Percentiles rank a stretch among this genome's conserved stretches.
Evolutionary conservation across 2,888 invertebrate genomes (phyloP).

Genomic region (Acanthosepion esculentum): DNA sequence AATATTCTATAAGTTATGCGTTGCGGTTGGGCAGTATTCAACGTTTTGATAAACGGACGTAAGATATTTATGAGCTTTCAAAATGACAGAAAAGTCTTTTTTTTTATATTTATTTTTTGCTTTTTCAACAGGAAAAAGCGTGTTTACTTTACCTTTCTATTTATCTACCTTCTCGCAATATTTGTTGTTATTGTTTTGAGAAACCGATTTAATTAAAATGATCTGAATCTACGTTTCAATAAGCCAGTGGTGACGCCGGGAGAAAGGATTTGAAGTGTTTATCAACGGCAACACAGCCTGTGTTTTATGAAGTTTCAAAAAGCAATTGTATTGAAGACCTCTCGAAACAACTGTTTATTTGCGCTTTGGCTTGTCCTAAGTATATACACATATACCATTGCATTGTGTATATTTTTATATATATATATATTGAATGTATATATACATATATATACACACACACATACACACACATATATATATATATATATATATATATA

Average conservation of each 20-base stretch:
- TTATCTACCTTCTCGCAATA: neutral
- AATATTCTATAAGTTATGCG: too few relatives aligned
- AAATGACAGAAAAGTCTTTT: neutral
- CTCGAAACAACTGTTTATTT: neutral
- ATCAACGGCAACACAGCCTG: neutral
- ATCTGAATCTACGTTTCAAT: neutral
- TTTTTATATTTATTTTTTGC: too few relatives aligned
- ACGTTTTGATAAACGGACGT: too few relatives aligned
- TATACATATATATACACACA: too few relatives aligned
- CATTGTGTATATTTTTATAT: too few relatives aligned
- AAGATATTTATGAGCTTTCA: too few relatives aligned
- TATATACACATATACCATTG: too few relatives aligned
- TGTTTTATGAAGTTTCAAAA: neutral
- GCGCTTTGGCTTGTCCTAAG: neutral
- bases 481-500: neutral
- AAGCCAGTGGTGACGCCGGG: neutral
- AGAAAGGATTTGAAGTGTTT: neutral
- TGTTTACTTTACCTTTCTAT: neutral
- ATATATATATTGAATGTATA: constrained; percentile 33
- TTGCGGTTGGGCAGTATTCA: too few relatives aligned
- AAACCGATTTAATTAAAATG: neutral
- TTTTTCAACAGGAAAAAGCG: neutral
- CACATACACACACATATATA: too few relatives aligned
- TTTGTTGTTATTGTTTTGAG: neutral
- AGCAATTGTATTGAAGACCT: neutral